Base-by-base conservation (phyloP, 2,888 invertebrate species). In the Iphiclides podalirius region DNA sequence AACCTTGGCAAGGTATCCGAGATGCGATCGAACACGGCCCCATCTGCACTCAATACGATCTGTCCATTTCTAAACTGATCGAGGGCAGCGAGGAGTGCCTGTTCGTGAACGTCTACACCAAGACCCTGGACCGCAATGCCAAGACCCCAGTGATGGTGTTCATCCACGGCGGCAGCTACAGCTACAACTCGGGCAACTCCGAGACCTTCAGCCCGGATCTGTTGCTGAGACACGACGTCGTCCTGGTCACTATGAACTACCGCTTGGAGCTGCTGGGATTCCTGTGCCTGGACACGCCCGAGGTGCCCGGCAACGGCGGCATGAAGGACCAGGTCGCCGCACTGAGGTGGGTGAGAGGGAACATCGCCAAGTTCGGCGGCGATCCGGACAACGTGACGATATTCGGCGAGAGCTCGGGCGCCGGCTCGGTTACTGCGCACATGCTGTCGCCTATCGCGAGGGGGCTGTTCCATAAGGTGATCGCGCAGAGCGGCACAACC, bases 341-440 rank as follows among this genome's bases (percentile, higher is more conserved):
- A 1, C 49, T 81, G 2, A 65, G 63, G 16, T 80, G 80, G 80
- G 57, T 81, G 1, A 72, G 74, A 47, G 63, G 71, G 3, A 81
- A 81, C 38, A 80, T 81, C 28, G 58, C 52, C 1, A 53, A 66
- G 9, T 81, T 82, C 51, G 82, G 82, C 9, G 82, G 81, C 1
- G 74, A 81, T 41, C 65, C 72, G 1, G 62, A 75, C 7, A 76
- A 79, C 50, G 64, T 84, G 16, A 83, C 85, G 0, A 55, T 89
- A 45, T 78, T 83, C 49, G 89, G 87, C 1, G 79, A 84, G 52
- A 83, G 85, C 54, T 78, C 86, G 2, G 89, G 89, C 1, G 74
- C 70, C 0, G 66, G 66, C 0, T 70, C 79, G 2, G 79, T 78
- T 0, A 81, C 79, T 0, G 73, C 70, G 41, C 80, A 87, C 20